Evolutionary conservation across 2,113 vertebrate genomes (phyloP).

Genomic region (Bolborhynchus lineola): DNA sequence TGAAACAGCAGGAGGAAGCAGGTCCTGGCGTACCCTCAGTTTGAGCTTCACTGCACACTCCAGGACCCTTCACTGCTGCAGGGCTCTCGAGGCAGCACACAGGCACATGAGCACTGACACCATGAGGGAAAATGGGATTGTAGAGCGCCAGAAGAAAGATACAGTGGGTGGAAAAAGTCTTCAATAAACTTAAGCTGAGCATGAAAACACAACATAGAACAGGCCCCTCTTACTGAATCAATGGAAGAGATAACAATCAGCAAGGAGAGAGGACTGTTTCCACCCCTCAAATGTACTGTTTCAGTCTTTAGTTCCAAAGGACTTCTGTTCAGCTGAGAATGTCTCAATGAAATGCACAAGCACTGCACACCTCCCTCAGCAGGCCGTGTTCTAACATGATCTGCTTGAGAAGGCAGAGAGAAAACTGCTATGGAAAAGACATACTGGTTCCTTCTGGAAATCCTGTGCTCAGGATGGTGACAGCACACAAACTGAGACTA

Average conservation of each 20-base stretch:
- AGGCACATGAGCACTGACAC: background rate
- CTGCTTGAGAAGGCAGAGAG: background rate
- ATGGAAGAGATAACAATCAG: background rate
- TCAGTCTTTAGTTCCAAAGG: background rate
- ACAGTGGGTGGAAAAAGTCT: background rate
- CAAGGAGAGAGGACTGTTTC: background rate
- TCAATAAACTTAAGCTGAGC: background rate
- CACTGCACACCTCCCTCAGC: too few relatives aligned
- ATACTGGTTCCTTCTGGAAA: background rate
- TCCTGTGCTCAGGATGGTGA: too few relatives aligned
- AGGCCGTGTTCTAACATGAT: background rate
- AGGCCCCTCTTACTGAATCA: background rate
- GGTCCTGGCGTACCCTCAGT: background rate
- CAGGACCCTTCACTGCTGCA: background rate
- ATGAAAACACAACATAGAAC: background rate
- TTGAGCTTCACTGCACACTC: background rate
- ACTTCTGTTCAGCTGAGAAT: background rate
- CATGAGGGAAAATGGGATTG: background rate
- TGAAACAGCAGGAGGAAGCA: background rate
- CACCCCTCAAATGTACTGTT: background rate
- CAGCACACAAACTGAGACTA: background rate
- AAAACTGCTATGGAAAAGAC: background rate
- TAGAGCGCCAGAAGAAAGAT: background rate
- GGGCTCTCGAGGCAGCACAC: background rate
- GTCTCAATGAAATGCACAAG: background rate